Conservation (phyloP, 2,113 vertebrate species). For the Erinaceus europaeus region DNA sequence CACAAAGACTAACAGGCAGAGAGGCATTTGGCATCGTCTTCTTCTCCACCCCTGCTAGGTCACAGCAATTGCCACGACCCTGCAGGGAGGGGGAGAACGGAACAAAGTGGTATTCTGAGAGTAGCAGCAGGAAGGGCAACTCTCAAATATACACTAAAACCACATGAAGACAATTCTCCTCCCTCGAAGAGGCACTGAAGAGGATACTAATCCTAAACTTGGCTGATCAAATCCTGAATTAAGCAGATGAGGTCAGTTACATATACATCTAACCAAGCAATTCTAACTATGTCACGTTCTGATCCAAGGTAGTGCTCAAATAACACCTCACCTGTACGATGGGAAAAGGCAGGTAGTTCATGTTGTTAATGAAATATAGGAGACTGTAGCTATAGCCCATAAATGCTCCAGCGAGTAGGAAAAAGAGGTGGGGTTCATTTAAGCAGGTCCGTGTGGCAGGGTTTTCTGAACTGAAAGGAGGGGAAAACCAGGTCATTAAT, state of each 20-base stretch:
- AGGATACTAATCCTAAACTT: neutral
- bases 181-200: neutral
- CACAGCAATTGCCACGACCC: neutral
- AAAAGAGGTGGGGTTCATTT: slow-evolving; percentile 93
- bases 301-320: slow-evolving; percentile 6
- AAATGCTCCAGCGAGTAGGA: slow-evolving; percentile 92
- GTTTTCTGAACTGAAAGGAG: slow-evolving; percentile 59
- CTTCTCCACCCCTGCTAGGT: too few relatives aligned
- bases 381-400: slow-evolving; percentile 93
- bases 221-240: slow-evolving; percentile 22
- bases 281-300: slow-evolving; percentile 28
- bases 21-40: neutral
- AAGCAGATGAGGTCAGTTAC: neutral
- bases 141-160: neutral
- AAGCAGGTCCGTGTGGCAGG: slow-evolving; percentile 83
- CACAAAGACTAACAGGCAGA: slow-evolving; percentile 23
- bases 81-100: neutral
- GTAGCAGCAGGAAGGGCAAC: neutral
- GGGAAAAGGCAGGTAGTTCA: slow-evolving; percentile 94
- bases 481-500: slow-evolving; percentile 51
- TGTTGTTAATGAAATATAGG: slow-evolving; percentile 90
- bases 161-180: neutral
- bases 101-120: neutral
- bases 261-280: neutral
- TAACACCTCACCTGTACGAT: slow-evolving; percentile 88